Evolutionary conservation across 2,113 vertebrate genomes (phyloP), one percentile per base, ranked within the genome.

Genomic region (Hirundichthys speculiger): DNA sequence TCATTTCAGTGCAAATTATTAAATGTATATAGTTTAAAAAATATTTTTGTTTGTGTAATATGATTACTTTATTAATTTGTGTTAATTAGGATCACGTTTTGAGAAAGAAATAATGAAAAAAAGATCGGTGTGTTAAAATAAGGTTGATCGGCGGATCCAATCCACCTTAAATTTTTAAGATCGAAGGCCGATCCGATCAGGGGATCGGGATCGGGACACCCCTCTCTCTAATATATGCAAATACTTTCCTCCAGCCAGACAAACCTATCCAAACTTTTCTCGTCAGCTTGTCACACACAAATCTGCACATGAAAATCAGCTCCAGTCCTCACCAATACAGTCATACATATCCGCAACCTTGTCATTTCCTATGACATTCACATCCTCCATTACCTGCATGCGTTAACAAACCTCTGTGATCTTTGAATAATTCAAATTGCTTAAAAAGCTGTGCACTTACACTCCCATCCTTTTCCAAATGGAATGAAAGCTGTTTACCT

Each of bases 361-460:
- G 79, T 82, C 87, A 89, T 84, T 86, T 76, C 64, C 66, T 24
- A 52, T 85, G 78, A 86, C 87, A 86, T 81, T 45, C 64, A 55
- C 53, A 74, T 71, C 73, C 65, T 86, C 83, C 78, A 84, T 88
- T 83, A 86, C 86, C 86, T 86, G 82, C 77, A 83, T 81, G 75
- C 69, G 86, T 90, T 85, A 80, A 77, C 30, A 77, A 77, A 66
- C 69, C 51, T 24, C 76, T 81, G 69, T 83, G 80, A 86, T 82
- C 51, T 88, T 86, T 90, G 73, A 89, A 86, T 90, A 87, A 90
- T 88, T 91, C 80, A 82, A 74, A 90, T 81, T 71, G 82, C 84
- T 89, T 82, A 86, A 85, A 89, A 90, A 85, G 87, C 86, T 58
- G 64, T 77, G 69, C 82, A 67, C 79, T 82, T 70, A 64, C 69